These are phyloP conservation scores for Pantala flavescens DNA, from an alignment of 1,140 invertebrate species.

Conservation along the genomic window DNA sequence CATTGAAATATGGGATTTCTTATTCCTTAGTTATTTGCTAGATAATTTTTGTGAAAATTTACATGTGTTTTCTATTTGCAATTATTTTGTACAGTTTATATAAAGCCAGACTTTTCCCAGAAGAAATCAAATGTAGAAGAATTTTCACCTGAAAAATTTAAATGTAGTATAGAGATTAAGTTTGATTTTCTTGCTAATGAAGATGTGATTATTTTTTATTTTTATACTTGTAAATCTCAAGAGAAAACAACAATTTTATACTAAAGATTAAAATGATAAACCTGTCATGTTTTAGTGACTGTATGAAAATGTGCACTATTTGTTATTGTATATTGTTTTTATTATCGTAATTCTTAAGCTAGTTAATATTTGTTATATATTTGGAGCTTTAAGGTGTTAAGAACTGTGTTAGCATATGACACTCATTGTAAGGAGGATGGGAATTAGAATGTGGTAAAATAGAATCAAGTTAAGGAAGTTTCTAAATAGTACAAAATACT, in stretches of 20 bases:
- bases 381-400: neutral
- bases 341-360: neutral
- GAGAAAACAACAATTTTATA: neutral
- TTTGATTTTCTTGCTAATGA: neutral
- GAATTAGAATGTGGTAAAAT: neutral
- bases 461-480: neutral
- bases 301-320: neutral
- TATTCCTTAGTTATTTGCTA: too few relatives aligned
- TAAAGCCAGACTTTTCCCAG: neutral
- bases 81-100: too few relatives aligned
- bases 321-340: neutral
- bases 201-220: neutral
- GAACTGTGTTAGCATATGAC: neutral
- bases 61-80: too few relatives aligned
- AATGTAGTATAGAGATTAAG: neutral
- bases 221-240: neutral
- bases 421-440: neutral
- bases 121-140: neutral
- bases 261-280: neutral
- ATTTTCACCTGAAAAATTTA: neutral
- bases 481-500: neutral
- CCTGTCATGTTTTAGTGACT: constrained; percentile 9
- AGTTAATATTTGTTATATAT: neutral
- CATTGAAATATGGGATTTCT: too few relatives aligned
- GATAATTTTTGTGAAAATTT: too few relatives aligned